These are phyloP conservation scores for Rhombomys opimus DNA, from an alignment of 2,113 vertebrate genomes.

Conservation along the genomic window DNA sequence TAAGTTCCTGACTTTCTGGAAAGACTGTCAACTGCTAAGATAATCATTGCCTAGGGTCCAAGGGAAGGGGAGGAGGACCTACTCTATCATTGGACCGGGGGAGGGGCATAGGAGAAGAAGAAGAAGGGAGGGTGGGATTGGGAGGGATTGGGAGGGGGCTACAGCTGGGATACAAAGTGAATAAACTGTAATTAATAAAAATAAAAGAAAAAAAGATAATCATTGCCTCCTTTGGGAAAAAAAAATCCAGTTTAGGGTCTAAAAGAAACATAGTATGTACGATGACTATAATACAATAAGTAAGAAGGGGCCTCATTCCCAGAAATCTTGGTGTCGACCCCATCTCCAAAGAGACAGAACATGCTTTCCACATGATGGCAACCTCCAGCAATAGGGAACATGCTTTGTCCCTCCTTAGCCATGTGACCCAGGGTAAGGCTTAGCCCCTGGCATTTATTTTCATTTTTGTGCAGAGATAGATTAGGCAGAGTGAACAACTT, in stretches of 20 bases:
- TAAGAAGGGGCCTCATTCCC: background rate
- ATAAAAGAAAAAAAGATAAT: background rate
- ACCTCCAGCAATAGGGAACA: no score
- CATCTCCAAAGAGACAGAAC: background rate
- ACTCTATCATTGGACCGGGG: no score
- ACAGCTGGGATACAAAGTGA: no score
- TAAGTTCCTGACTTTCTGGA: background rate
- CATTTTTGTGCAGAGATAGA: background rate
- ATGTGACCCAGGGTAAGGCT: background rate
- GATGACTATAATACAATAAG: background rate
- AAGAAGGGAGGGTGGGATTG: no score
- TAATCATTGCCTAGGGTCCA: background rate
- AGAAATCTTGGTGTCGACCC: background rate
- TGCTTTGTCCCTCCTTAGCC: background rate
- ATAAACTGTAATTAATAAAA: no score
- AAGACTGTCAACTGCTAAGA: background rate
- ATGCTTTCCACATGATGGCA: background rate
- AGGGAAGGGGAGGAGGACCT: no score
- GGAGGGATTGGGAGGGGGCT: no score
- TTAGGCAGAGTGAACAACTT: background rate
- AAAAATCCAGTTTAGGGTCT: background rate
- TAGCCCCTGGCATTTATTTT: background rate
- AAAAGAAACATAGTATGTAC: background rate
- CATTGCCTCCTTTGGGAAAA: conserved; percentile 24
- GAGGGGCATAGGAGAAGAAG: no score